Base-by-base conservation (phyloP, 2,797 vertebrate species). In the Alcedo quadribrachys region DNA sequence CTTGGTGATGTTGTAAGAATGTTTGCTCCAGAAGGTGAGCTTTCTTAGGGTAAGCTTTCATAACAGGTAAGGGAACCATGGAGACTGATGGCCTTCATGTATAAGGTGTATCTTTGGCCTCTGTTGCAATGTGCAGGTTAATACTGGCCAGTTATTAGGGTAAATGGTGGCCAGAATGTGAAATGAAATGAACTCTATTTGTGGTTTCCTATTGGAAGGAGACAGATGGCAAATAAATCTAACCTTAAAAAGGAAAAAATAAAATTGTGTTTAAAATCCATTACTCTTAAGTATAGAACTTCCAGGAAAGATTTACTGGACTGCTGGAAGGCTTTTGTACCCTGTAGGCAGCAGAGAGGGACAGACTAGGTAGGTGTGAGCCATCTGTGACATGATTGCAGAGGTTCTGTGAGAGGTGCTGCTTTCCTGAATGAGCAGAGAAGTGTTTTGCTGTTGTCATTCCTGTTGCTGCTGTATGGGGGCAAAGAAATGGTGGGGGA, bases 21-120 rank as follows among this genome's bases (percentile, higher is more conserved):
- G 19, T 71, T 87, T 93, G 69, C 42, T 35, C 27, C 65, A 82
- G 53, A 89, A 82, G 33, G n/a, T 94, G 43, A 37, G 18, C 46
- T 80, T 80, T 37, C 42, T 77, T 6, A 43, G 65, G 33, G 6
- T 92, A 40, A 92, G 65, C 37, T 74, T 77, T 92, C 6, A 3
- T 40, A 16, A 77, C 82, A 77, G 28, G 50, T 43, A 91, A 63
- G 33, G 21, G 33, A 65, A 46, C 80, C 28, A 5, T 61, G 55
- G 77, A 57, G 65, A 9, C 25, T 32, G 14, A 20, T 69, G 28
- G 9, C 35, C 28, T 90, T 8, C 4, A 3, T 15, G 5, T 54
- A 5, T 55, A 28, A 61, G 22, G 20, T 81, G 68, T 22, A 55
- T 79, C 51, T 80, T 67, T 70, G 14, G 12, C 33, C 30, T 88